Base-by-base conservation (phyloP, 2,797 vertebrate species). In the Amniataba percoides region DNA sequence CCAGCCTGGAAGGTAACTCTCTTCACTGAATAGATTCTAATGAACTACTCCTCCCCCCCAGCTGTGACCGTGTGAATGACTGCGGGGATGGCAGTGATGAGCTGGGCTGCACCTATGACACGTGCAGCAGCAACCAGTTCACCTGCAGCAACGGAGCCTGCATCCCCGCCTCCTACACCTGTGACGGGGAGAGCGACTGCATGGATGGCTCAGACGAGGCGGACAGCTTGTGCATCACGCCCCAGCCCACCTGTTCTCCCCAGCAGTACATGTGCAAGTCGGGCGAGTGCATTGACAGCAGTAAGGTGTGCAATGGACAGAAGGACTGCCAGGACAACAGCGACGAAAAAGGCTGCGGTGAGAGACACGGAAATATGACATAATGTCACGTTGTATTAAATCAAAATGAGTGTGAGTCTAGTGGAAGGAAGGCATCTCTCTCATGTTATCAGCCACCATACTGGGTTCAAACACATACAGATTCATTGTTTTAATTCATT, bases 11-110 rank as follows among this genome's bases (percentile, higher is more conserved):
- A 46, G 69, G 7, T 16, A 39, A 36, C 55, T 61, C 2, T 34
- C 2, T 10, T 42, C n/a, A 45, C n/a, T 64, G n/a, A 57, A 10
- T 57, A 10, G 36, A 52, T n/a, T 31, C 11, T 27, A 16, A 76
- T 48, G 2, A 49, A 55, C 57, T 45, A 6, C 66, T 66, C 49
- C 36, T 69, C 39, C 56, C 68, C 67, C 34, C 4, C 89, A 99
- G 97, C 71, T 99, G 98, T 83, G 98, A 99, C 89, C 94, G 93
- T 3, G 93, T 95, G 42, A 97, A 98, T 5, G 97, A 99, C 94
- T 99, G 98, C 48, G 98, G 97, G 18, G 98, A 99, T 4, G 95
- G 94, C 88, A 98, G 97, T 0, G 98, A 99, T 48, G 98, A 99
- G 89, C 86, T 94, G 68, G 92, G 88, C 42, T 99, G 98, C 19